phyloP scores from a whole-genome alignment of 1,140 invertebrate species.

The Nixonia krombeini region DNA sequence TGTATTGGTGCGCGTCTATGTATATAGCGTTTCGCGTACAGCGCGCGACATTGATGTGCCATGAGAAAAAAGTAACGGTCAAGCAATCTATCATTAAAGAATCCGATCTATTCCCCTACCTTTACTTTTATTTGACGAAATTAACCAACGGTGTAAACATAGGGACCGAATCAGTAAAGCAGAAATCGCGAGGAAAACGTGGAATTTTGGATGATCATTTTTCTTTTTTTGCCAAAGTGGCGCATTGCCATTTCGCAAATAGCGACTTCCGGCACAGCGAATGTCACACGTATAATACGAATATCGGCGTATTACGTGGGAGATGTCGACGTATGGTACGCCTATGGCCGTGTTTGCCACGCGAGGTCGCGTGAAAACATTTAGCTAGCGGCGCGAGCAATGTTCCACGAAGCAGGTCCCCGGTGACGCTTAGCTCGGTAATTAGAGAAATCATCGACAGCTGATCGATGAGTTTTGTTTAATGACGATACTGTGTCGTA shows the following conservation, averaged over 20 bases:
- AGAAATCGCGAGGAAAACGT: neutral
- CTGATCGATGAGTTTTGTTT: neutral
- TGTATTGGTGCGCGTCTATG: neutral
- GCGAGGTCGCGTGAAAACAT: constrained; percentile 5
- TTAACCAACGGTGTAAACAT: too few species aligned
- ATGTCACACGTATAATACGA: neutral
- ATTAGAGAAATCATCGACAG: neutral
- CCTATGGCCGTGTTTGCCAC: neutral
- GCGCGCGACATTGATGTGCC: neutral
- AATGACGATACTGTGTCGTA: too few species aligned
- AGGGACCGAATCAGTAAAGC: too few species aligned
- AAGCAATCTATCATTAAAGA: neutral
- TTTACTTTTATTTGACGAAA: too few species aligned
- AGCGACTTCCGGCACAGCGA: constrained; percentile 25
- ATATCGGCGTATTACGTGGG: constrained; percentile 3
- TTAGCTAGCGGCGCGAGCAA: neutral
- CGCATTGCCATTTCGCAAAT: constrained; percentile 19
- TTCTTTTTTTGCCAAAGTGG: constrained; percentile 17
- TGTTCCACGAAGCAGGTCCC: neutral
- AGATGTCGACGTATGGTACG: constrained; percentile 2
- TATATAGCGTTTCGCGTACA: too few species aligned
- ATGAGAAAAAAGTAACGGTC: too few species aligned
- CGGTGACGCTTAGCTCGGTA: neutral
- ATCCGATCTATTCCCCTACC: too few species aligned
- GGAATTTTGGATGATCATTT: neutral